phyloP scores from a whole-genome alignment of 2,797 vertebrate species.

The Nannoperca australis region DNA sequence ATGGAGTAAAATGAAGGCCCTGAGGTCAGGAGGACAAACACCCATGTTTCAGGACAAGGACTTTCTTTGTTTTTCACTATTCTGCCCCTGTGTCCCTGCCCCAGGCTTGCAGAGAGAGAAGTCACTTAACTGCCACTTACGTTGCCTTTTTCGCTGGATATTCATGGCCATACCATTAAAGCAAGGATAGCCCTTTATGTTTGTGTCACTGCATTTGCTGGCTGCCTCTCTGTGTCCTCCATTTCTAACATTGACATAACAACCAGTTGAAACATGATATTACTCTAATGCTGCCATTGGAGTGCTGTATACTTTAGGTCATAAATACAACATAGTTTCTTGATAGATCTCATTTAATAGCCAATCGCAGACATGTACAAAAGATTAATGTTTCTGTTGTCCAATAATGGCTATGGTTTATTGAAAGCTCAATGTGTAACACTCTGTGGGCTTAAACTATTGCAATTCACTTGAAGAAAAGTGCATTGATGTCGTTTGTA shows the following conservation, averaged over 20 bases:
- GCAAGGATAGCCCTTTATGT: conserved; percentile 71
- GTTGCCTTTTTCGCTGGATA: conserved; percentile 77
- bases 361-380: neutral
- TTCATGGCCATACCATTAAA: conserved; percentile 76
- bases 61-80: conserved; percentile 55
- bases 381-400: conserved; percentile 6
- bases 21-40: conserved; percentile 56
- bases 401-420: conserved; percentile 28
- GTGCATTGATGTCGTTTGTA: conserved; percentile 23
- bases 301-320: neutral
- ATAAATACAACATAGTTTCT: conserved; percentile 11
- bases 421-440: conserved; percentile 16
- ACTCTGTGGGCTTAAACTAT: neutral
- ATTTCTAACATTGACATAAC: conserved; percentile 33
- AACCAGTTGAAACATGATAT: conserved; percentile 41
- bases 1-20: conserved; percentile 65
- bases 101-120: conserved; percentile 54
- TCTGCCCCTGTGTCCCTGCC: conserved; percentile 48
- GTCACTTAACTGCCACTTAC: conserved; percentile 78
- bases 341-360: conserved; percentile 28
- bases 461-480: conserved; percentile 12
- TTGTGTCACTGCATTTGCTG: conserved; percentile 69
- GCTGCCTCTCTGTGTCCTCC: conserved; percentile 35
- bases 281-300: neutral
- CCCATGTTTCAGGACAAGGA: conserved; percentile 55